Evolutionary conservation across 2,888 invertebrate genomes (phyloP), one percentile per base, ranked within the genome.

Genomic region (Eupithecia abbreviata): DNA sequence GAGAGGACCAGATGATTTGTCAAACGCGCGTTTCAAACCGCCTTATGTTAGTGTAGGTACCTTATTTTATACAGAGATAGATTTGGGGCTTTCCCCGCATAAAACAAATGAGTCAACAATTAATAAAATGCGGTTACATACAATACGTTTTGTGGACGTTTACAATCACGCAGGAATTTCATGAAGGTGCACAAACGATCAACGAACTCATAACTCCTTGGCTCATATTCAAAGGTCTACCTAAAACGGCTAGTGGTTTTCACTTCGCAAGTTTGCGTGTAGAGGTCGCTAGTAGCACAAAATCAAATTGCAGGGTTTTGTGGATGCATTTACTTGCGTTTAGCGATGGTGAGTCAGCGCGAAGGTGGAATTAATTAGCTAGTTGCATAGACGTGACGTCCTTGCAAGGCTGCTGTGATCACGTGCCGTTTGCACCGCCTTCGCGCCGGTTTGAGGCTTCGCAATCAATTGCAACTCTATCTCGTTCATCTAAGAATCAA

Each of bases 331-430:
- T 30, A 30, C 62, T 62, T 62, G 62, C 77, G 80, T 81, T 76
- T 82, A 83, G 81, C 76, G 82, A 83, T 80, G 82, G 86, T 91
- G 93, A 94, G 88, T 93, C 93, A 94, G 88, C 88, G 85, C 86
- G 87, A 90, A 92, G 93, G 92, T 91, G 89, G 92, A 90, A 91
- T 93, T 94, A 93, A 94, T 94, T 93, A 93, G 89, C 88, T 88
- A 87, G 89, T 84, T 87, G 90, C 91, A 91, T 91, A 94, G 93
- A 92, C 94, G 90, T 87, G 85, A 90, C 93, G 94, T 90, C 94
- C 94, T 94, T 94, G 94, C 94, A 94, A 94, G 94, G 94, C 89
- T 93, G 90, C 88, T 86, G 85, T 85, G 88, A 88, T 90, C 91
- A 90, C 91, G 90, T 92, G 91, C 85, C 83, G 74, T 79, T 82